Evolutionary conservation across 2,888 invertebrate species (phyloP), one percentile per base, ranked within the genome.

Genomic region (Drosophila kuntzei): DNA sequence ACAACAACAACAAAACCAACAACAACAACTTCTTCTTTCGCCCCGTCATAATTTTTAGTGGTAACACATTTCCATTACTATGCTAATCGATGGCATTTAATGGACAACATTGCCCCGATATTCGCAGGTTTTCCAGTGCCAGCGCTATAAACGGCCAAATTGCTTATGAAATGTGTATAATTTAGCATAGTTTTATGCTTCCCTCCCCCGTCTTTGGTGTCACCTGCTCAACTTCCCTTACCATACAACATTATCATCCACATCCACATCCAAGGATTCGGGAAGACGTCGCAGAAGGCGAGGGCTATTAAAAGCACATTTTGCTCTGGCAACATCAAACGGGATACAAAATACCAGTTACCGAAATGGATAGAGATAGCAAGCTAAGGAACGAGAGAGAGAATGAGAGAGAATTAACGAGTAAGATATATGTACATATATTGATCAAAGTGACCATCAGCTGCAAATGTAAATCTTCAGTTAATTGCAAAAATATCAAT

Each of bases 161-260:
- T 41, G 41, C 14, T 14, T 27, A 58, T 47, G 57, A 39, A 47
- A 36, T 55, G 41, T 32, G 54, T 55, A 55, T 55, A 44, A 44
- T 16, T 55, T 43, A 44, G 43, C 22, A 55, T 34, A 55, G 32
- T 55, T 44, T 44, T 32, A 43, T 54, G 41, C 20, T 16, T 11
- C n/a, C n/a, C n/a, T 8, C 22, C 37, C 11, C n/a, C 5, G 18
- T 5, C 11, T 7, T 12, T 2, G 11, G 39, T 18, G 18, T 18
- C 18, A 11, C 18, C 18, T 11, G 18, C 11, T 18, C 3, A 39
- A 5, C 11, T 18, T 11, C 39, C 16, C 5, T 18, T 18, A 9
- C 16, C 4, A 36, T 7, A 39, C 41, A n/a, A 5, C 20, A 41
- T n/a, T 22, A n/a, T 0, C 43, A 16, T 20, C 22, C 8, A 9